phyloP scores from a whole-genome alignment of 2,888 invertebrate species.

The Pemphredon lugubris region DNA sequence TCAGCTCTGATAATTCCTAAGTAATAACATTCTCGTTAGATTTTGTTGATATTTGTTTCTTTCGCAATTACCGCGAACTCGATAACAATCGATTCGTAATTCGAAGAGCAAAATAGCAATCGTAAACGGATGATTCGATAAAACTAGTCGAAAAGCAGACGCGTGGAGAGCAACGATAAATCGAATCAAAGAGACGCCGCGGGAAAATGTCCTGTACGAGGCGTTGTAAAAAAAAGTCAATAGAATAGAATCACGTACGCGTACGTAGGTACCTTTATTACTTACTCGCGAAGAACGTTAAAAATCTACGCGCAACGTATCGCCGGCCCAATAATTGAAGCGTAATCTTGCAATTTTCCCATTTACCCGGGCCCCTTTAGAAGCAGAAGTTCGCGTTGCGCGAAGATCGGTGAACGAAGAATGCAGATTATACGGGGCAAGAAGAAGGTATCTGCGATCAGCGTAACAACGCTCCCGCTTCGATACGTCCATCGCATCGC shows the following conservation, averaged over 20 bases:
- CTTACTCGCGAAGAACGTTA: neutral
- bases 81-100: neutral
- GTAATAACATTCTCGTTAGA: too few relatives aligned
- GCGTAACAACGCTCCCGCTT: conserved; percentile 28
- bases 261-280: too few relatives aligned
- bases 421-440: conserved; percentile 16
- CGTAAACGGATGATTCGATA: neutral
- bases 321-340: too few relatives aligned
- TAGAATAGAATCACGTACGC: too few relatives aligned
- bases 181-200: too few relatives aligned
- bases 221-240: too few relatives aligned
- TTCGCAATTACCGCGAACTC: neutral
- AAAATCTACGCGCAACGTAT: neutral
- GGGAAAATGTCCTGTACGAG: too few relatives aligned
- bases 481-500: conserved; percentile 20
- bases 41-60: neutral
- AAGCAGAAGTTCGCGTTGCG: conserved; percentile 1
- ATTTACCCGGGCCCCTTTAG: too few relatives aligned
- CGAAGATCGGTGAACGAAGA: neutral
- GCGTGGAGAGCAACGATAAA: too few relatives aligned
- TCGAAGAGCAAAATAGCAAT: neutral
- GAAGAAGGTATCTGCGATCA: conserved; percentile 36
- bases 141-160: too few relatives aligned
- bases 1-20: neutral
- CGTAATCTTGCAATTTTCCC: too few relatives aligned